Evolutionary conservation across 1,140 invertebrate genomes (phyloP), one percentile per base, ranked within the genome.

Genomic region (Saxidomus purpurata): DNA sequence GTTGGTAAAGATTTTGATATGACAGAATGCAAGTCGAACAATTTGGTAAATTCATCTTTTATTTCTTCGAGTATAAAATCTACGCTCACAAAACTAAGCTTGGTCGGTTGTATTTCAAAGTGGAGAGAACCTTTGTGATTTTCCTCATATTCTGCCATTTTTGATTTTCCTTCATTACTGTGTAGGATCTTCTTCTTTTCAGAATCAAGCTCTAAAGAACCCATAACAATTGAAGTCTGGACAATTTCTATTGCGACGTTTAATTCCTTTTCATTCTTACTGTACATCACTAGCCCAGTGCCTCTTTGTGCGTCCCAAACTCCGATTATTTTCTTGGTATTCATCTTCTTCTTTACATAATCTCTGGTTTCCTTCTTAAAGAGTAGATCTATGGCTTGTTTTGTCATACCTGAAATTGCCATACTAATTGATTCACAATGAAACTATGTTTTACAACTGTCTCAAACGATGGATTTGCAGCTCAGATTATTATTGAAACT

Each of bases 251-350:
- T 43, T n/a, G 61, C 43, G 38, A 34, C 28, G 17, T 69, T n/a
- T 15, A 49, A 8, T 22, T 85, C 82, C n/a, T 74, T 69, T 71
- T 85, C 63, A 55, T 28, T 85, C 19, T 55, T 85, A 25, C 82
- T 71, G 34, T 85, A 85, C 82, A 85, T 69, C 25, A 59, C 2
- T 17, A 85, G 40, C 6, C 19, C 25, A 0, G 6, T 40, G 9
- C 43, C 25, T 74, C 31, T 85, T 11, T 15, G 13, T 19, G 22
- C 6, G 28, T 85, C 63, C 82, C 82, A 85, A 34, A 85, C 67
- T 13, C 82, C 82, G 4, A 85, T 71, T 9, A 85, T 22, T 25
- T 85, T 85, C 40, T 71, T 52, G 3, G 71, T 38, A 25, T 17
- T 38, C 22, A 85, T 28, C 17, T 69, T 38, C 31, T 36, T 85